Conservation (phyloP, 2,113 vertebrate species). For the Leptodactylus fuscus region DNA sequence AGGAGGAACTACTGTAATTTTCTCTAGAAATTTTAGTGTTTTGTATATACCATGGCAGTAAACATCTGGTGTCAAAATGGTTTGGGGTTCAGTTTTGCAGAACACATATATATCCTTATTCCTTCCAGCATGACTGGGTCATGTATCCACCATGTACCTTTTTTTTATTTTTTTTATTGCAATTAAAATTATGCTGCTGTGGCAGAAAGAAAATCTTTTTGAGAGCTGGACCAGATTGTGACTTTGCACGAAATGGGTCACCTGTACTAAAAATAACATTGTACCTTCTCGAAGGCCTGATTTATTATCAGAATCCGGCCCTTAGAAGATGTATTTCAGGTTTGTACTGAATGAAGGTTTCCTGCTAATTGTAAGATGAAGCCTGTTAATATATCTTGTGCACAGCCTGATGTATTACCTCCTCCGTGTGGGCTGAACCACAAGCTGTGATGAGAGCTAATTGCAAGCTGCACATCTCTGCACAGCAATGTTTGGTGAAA, state of each 20-base stretch:
- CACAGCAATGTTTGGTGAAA: neutral
- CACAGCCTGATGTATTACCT: neutral
- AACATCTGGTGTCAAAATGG: too few relatives aligned
- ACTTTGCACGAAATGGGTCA: constrained; percentile 21
- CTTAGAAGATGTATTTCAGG: constrained; percentile 1
- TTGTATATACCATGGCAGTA: too few relatives aligned
- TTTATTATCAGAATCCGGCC: neutral
- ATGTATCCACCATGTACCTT: neutral
- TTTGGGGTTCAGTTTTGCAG: too few relatives aligned
- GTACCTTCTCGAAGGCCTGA: neutral
- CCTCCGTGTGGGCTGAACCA: constrained; percentile 13
- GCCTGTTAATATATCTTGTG: neutral
- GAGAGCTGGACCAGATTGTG: neutral
- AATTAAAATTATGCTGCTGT: neutral
- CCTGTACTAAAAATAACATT: constrained; percentile 42
- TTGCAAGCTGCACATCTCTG: constrained; percentile 5
- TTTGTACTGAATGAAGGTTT: neutral
- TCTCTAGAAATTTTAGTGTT: too few relatives aligned
- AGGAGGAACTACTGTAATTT: too few relatives aligned
- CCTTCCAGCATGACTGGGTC: neutral
- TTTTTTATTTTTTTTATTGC: neutral
- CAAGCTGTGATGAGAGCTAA: neutral
- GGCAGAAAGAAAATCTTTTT: neutral
- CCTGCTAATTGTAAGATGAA: constrained; percentile 3
- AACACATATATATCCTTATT: neutral